Evolutionary conservation across 2,888 invertebrate genomes (phyloP), one percentile per base, ranked within the genome.

Genomic region (Synanthedon tipuliformis): DNA sequence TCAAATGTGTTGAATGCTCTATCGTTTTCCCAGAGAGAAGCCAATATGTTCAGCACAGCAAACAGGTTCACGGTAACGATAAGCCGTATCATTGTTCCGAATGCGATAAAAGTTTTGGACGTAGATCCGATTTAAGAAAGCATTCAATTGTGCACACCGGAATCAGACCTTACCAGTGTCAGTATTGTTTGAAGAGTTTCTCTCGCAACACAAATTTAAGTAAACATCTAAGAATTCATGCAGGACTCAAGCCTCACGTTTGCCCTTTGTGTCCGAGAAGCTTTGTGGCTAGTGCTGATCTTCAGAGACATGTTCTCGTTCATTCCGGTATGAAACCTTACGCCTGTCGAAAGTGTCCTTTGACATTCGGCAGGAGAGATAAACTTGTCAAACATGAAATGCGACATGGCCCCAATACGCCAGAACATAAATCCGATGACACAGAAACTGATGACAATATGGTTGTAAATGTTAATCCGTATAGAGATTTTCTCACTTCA

Each of bases 141-240:
- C 93, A 93, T 75, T 92, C 92, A 34, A 90, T 93, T 58, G 93
- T 93, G 0, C 94, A 94, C 62, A 92, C 93, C n/a, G 93, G 93
- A 4, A 89, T 91, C 50, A 89, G 93, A 59, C 93, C 93, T 1
- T 93, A 90, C 69, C 91, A 92, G 23, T 94, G 93, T 69, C 89
- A 89, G 27, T 90, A 92, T 59, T 94, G 93, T 66, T 86, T 89
- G 41, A 94, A 94, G 73, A 92, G 92, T 54, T 94, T 94, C 69
- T 93, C 93, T 4, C 84, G 93, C 23, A 93, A 93, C 61, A 93
- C 93, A n/a, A 93, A 93, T 74, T 81, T 93, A 48, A 92, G 92
- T 54, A 93, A 93, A 69, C 93, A 93, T 70, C 88, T 93, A 66
- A 88, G 92, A 53, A 92, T 92, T 50, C 93, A 93, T 75, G 90